phyloP scores from a whole-genome alignment of 2,113 vertebrate genomes.

The Semicossyphus pulcher region DNA sequence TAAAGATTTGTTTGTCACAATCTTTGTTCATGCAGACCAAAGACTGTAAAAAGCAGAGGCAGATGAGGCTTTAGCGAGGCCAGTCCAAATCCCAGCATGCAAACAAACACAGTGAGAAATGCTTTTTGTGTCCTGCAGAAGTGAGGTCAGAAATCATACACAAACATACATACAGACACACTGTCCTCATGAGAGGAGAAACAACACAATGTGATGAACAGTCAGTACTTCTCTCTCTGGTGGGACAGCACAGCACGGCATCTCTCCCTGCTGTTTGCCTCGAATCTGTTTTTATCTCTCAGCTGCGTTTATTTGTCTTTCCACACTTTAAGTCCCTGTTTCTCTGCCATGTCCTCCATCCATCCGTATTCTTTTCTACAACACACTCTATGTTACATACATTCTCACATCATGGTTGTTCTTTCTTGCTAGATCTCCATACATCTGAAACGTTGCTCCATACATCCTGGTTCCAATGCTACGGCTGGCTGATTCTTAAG shows the following conservation, averaged over 20 bases:
- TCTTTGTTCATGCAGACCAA: not conserved
- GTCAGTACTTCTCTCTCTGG: slow-evolving; percentile 37
- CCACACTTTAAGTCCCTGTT: slow-evolving; percentile 26
- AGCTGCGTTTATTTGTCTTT: slow-evolving; percentile 38
- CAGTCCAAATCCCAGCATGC: slow-evolving; percentile 26
- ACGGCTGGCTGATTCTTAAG: not conserved
- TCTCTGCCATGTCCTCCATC: slow-evolving; percentile 22
- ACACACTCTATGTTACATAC: not conserved
- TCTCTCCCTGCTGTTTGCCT: slow-evolving; percentile 49
- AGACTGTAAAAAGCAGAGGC: slow-evolving; percentile 7
- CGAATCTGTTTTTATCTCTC: slow-evolving; percentile 55
- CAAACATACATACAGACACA: slow-evolving; percentile 8
- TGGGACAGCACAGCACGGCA: slow-evolving; percentile 36
- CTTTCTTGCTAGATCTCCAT: not conserved
- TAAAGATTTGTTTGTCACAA: not conserved
- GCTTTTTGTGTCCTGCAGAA: slow-evolving; percentile 8
- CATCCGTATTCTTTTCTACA: not conserved
- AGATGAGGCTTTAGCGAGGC: not conserved
- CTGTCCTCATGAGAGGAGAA: not conserved
- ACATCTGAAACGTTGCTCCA: not conserved
- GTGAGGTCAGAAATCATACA: slow-evolving; percentile 23
- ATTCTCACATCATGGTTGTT: not conserved
- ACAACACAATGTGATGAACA: slow-evolving; percentile 52
- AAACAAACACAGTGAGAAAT: slow-evolving; percentile 45
- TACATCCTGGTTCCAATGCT: not conserved